Conservation (phyloP, 2,888 invertebrate genomes). For the Sisyra terminalis region DNA sequence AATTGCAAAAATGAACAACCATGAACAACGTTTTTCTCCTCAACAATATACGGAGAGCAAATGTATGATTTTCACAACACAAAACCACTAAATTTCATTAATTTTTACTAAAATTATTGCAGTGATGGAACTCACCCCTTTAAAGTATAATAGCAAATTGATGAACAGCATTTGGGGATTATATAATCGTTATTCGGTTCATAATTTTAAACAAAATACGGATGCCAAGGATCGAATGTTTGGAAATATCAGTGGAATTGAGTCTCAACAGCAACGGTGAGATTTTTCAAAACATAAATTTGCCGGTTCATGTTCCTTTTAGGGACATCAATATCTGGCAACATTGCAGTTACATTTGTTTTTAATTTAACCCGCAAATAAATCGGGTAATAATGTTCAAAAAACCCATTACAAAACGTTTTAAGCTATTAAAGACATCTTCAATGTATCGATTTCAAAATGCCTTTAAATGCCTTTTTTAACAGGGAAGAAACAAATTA, state of each 20-base stretch:
- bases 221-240: slow-evolving; percentile 31
- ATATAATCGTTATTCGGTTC: slow-evolving; percentile 76
- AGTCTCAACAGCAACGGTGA: no score
- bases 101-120: slow-evolving; percentile 17
- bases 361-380: no score
- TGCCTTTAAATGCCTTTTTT: no score
- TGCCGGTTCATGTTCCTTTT: not conserved
- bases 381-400: no score
- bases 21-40: not conserved
- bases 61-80: not conserved
- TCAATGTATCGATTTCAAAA: no score
- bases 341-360: no score
- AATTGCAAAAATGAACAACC: slow-evolving; percentile 30
- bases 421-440: no score
- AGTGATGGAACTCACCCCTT: slow-evolving; percentile 48
- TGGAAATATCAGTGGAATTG: no score
- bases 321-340: no score
- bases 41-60: not conserved
- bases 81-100: not conserved
- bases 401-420: no score
- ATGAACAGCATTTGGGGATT: slow-evolving; percentile 89
- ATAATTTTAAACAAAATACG: slow-evolving; percentile 68
- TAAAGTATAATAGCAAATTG: slow-evolving; percentile 69
- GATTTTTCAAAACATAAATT: no score
- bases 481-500: no score